Conservation (phyloP, 2,888 invertebrate genomes). For the Idaea straminata region DNA sequence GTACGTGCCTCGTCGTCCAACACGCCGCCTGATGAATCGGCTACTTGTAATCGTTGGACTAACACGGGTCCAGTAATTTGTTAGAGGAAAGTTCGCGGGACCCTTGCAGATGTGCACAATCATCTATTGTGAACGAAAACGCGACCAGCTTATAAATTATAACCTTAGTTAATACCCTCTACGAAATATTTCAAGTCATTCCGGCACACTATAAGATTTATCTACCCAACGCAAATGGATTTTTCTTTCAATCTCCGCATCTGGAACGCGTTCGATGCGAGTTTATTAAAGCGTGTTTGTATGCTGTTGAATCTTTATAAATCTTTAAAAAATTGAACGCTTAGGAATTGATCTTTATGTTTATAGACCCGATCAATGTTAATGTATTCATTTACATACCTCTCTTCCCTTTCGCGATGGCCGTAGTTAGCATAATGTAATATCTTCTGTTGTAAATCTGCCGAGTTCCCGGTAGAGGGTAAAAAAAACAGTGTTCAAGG, state of each 20-base stretch:
- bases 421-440: slow-evolving; percentile 21
- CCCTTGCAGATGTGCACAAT: slow-evolving; percentile 60
- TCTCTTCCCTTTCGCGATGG: slow-evolving; percentile 11
- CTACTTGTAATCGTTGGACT: slow-evolving; percentile 73
- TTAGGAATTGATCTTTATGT: neutral
- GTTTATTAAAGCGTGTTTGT: slow-evolving; percentile 1
- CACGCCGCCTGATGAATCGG: slow-evolving; percentile 68
- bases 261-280: neutral
- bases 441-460: slow-evolving; percentile 18
- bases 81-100: slow-evolving; percentile 52
- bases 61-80: slow-evolving; percentile 70
- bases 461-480: slow-evolving; percentile 31
- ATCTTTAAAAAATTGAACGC: neutral
- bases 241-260: slow-evolving; percentile 2
- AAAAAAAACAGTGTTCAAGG: slow-evolving; percentile 42
- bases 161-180: slow-evolving; percentile 13
- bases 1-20: slow-evolving; percentile 65
- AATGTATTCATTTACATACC: slow-evolving; percentile 1
- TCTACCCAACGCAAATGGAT: neutral
- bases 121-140: slow-evolving; percentile 53
- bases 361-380: neutral
- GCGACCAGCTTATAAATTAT: slow-evolving; percentile 40
- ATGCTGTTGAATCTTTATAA: neutral
- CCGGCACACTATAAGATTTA: slow-evolving; percentile 1
- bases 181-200: slow-evolving; percentile 15